phyloP scores from a whole-genome alignment of 2,797 vertebrate genomes.

The Dendrocincla fuliginosa region DNA sequence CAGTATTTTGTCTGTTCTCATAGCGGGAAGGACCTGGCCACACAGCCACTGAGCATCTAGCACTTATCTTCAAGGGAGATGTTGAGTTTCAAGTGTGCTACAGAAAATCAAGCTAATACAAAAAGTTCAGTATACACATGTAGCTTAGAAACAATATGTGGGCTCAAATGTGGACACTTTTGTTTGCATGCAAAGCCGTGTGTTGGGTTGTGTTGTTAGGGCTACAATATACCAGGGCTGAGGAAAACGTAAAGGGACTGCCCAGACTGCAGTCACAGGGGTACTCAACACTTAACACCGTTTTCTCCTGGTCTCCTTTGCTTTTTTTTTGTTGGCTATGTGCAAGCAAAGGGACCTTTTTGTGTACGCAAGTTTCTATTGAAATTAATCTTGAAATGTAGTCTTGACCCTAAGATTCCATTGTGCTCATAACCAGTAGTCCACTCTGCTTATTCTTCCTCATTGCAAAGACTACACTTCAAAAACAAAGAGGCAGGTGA shows the following conservation, averaged over 20 bases:
- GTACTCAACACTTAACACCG: not conserved
- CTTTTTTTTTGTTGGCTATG: not conserved
- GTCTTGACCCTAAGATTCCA: not conserved
- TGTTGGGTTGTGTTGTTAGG: not conserved
- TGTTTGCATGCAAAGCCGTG: not conserved
- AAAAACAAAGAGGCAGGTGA: not conserved
- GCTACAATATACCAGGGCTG: not conserved
- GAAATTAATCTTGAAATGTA: not conserved
- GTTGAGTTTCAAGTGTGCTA: not conserved
- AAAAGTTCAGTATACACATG: rapidly evolving
- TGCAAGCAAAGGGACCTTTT: not conserved
- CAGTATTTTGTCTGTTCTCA: not conserved
- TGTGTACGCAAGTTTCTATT: not conserved
- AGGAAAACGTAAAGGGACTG: not conserved
- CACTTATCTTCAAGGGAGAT: not conserved
- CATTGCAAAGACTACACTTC: not conserved
- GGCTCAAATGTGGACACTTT: not conserved
- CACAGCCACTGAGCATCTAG: not conserved
- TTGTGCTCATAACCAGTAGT: not conserved
- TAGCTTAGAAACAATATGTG: not conserved
- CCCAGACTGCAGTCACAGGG: not conserved
- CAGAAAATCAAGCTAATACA: not conserved
- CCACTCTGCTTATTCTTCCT: not conserved
- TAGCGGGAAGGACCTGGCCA: not conserved
- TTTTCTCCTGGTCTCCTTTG: not conserved